phyloP scores from a whole-genome alignment of 64 coral and sea anemone genomes.

The Exaiptasia diaphana region DNA sequence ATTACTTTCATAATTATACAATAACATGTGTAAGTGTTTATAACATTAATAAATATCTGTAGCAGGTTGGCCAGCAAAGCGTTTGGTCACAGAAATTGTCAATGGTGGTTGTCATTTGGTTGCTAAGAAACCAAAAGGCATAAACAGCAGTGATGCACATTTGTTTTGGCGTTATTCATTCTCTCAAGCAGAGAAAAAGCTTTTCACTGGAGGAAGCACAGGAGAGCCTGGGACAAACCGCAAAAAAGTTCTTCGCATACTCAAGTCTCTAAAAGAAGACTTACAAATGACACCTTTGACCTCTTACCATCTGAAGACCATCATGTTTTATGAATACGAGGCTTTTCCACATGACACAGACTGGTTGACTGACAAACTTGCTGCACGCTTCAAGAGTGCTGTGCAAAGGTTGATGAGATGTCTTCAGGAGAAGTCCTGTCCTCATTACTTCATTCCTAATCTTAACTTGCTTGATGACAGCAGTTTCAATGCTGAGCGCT shows the following conservation, averaged over 20 bases:
- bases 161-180: slow-evolving; percentile 59
- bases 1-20: too few species aligned
- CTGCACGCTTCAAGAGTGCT: slow-evolving; percentile 23
- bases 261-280: slow-evolving; percentile 58
- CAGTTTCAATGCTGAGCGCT: not conserved
- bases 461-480: not conserved
- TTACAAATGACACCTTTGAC: slow-evolving; percentile 17
- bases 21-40: too few species aligned
- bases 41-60: too few species aligned
- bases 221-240: slow-evolving; percentile 34
- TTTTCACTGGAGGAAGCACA: slow-evolving; percentile 5
- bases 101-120: slow-evolving; percentile 58
- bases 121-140: slow-evolving; percentile 55
- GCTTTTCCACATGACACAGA: not conserved
- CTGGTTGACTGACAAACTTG: slow-evolving; percentile 9
- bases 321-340: slow-evolving; percentile 61
- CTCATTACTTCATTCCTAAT: not conserved
- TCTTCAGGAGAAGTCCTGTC: not conserved
- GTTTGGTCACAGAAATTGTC: slow-evolving; percentile 17
- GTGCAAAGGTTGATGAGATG: not conserved
- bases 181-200: slow-evolving; percentile 53
- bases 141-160: not conserved
- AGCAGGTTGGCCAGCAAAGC: slow-evolving; percentile 32
- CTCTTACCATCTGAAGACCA: slow-evolving; percentile 74
- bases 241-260: slow-evolving; percentile 61